phyloP scores from a whole-genome alignment of 2,888 invertebrate genomes.

The Machimus rusticus region DNA sequence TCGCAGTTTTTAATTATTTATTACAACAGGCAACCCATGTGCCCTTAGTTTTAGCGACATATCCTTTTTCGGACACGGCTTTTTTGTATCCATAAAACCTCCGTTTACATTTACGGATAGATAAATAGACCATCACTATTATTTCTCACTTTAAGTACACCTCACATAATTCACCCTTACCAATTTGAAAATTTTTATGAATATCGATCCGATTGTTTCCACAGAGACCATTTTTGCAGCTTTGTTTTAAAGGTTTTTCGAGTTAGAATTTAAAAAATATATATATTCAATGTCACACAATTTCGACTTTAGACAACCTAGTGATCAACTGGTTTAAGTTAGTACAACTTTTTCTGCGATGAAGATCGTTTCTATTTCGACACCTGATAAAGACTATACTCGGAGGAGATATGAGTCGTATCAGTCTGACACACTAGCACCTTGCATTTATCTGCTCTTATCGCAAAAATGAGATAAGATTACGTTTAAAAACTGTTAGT shows the following conservation, averaged over 20 bases:
- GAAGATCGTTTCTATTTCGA: neutral
- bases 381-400: neutral
- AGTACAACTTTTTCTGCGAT: neutral
- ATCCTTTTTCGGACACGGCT: neutral
- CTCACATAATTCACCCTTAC: conserved; percentile 62
- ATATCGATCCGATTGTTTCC: conserved; percentile 81
- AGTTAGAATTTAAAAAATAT: neutral
- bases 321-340: neutral
- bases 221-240: conserved; percentile 75
- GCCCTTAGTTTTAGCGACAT: neutral
- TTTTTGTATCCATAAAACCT: neutral
- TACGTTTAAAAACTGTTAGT: neutral
- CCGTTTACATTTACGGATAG: neutral
- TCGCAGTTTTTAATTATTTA: neutral
- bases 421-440: neutral
- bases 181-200: conserved; percentile 82
- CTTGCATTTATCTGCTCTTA: neutral
- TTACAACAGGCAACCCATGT: neutral
- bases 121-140: neutral
- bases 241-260: conserved; percentile 36
- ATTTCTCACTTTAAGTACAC: neutral
- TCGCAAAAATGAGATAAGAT: neutral
- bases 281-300: neutral
- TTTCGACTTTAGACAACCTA: neutral
- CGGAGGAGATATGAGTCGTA: neutral